Conservation (phyloP, 2,113 vertebrate genomes). For the Butorides virescens region DNA sequence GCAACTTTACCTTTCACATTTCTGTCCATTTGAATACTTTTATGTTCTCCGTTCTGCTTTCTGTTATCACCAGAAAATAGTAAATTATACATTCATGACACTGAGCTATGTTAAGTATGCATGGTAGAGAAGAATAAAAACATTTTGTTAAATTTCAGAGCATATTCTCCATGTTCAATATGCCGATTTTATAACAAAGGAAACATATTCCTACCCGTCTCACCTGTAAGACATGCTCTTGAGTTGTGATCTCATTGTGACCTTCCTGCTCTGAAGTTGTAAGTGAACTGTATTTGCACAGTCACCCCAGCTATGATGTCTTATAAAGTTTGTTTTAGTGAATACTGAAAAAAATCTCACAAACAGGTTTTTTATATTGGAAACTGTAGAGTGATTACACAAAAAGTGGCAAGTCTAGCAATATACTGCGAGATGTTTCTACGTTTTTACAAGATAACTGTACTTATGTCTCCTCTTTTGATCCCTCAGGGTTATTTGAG, state of each 20-base stretch:
- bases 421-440: not conserved
- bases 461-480: not conserved
- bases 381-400: not conserved
- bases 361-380: not conserved
- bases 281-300: not conserved
- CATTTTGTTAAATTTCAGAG: not conserved
- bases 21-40: not conserved
- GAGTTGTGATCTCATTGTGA: not conserved
- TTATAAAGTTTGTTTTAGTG: not conserved
- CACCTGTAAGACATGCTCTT: not conserved
- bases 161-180: not conserved
- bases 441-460: not conserved
- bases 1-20: not conserved
- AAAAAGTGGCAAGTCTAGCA: not conserved
- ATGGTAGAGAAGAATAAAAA: not conserved
- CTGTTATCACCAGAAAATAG: not conserved
- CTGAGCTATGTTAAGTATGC: not conserved
- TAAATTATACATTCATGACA: not conserved
- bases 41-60: not conserved
- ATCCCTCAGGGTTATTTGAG: not conserved
- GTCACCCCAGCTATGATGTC: not conserved
- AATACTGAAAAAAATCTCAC: not conserved
- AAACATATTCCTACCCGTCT: not conserved
- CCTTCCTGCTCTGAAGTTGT: not conserved
- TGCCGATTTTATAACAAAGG: not conserved